Base-by-base conservation (phyloP, 2,113 vertebrate species). In the Tympanuchus pallidicinctus region DNA sequence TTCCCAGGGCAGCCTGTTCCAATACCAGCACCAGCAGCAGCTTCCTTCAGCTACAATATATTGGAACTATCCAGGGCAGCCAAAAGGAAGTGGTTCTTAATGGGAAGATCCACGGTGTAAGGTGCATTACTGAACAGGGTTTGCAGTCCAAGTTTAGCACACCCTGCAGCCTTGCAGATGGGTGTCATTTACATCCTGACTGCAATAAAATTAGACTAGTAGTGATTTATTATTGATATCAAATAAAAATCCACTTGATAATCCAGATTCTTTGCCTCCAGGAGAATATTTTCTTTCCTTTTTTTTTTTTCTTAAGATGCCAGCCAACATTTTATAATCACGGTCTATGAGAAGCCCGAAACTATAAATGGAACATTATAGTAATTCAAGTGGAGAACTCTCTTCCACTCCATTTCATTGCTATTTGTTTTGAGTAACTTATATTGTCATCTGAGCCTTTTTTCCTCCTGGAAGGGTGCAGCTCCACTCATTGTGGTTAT, bases 151-250 rank as follows among this genome's bases (percentile, higher is more conserved):
- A 43, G 28, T 52, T 88, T 22, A 88, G 50, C 84, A 72, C 47
- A 22, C 10, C 15, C 87, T n/a, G 19, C 32, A 69, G 1, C 47
- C 30, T n/a, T 45, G 14, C 36, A 66, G 40, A 30, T 50, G 70
- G 86, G 65, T 74, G 70, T 76, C 42, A n/a, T 91, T 92, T 92
- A 90, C 88, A 70, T 61, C 50, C 89, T 93, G 76, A 73, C 91
- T 84, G 13, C 73, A 57, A 40, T 11, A 61, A 71, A 91, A 84
- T 65, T 48, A 91, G 65, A 80, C 60, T 54, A 88, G 76, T 18
- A 83, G 61, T 88, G 96, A 95, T 97, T 93, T 95, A 72, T 81
- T 93, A 90, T 92, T 72, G 88, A 91, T 95, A 94, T 67, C 92
- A 86, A 95, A 94, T 91, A 92, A 95, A 96, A 92, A 66, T 71